Evolutionary conservation across 2,888 invertebrate species (phyloP).

Genomic region (Drosophila nigricruria): DNA sequence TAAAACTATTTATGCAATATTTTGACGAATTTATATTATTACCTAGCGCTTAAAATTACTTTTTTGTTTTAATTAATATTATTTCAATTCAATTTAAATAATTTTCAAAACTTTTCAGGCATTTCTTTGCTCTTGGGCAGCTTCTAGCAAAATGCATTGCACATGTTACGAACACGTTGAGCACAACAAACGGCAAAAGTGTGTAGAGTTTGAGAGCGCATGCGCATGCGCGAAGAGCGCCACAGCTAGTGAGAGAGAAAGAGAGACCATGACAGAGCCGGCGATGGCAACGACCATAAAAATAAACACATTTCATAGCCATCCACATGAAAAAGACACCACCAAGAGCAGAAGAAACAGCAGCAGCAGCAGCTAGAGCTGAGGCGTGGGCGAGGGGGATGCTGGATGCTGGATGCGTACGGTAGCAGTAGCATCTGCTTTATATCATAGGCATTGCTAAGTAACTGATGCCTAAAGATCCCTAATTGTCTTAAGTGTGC

Average conservation of each 20-base stretch:
- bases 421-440: constrained; percentile 66
- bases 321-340: constrained; percentile 50
- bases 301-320: constrained; percentile 58
- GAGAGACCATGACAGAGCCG: constrained; percentile 30
- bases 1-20: background rate
- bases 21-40: background rate
- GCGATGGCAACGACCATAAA: constrained; percentile 61
- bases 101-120: background rate
- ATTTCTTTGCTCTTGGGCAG: background rate
- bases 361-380: background rate
- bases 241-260: constrained; percentile 10
- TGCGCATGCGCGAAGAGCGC: constrained; percentile 53
- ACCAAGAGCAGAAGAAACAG: constrained; percentile 10
- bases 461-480: constrained; percentile 59
- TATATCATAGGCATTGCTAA: constrained; percentile 57
- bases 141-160: background rate
- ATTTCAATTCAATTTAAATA: background rate
- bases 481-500: constrained; percentile 65
- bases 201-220: constrained; percentile 71
- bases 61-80: background rate
- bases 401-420: background rate
- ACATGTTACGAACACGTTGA: constrained; percentile 71
- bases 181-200: constrained; percentile 67
- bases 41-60: too few species aligned
- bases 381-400: background rate